Evolutionary conservation across 1,140 invertebrate species (phyloP).

Genomic region (Drosophila equinoxialis): DNA sequence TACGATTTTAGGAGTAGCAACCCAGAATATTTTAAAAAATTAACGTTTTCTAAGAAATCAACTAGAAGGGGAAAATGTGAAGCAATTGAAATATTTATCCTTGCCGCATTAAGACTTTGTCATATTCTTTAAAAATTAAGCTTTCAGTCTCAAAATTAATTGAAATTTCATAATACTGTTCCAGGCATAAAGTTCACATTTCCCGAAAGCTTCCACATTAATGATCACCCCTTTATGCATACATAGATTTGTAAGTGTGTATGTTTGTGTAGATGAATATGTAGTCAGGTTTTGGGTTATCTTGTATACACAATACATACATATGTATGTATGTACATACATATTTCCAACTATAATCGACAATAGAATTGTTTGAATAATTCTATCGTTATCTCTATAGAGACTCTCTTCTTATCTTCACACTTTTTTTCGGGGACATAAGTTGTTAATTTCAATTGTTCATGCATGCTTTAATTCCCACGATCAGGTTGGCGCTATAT

Average conservation of each 20-base stretch:
- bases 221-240: neutral
- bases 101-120: too few species aligned
- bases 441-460: conserved; percentile 8
- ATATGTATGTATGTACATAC: too few species aligned
- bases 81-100: too few species aligned
- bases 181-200: neutral
- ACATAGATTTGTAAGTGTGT: neutral
- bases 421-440: conserved; percentile 3
- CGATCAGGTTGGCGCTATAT: neutral
- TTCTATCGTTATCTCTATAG: neutral
- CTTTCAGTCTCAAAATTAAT: too few species aligned
- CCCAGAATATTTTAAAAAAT: too few species aligned
- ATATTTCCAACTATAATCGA: conserved; percentile 10
- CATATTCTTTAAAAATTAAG: too few species aligned
- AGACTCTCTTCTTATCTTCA: conserved; percentile 31
- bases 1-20: too few species aligned
- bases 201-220: neutral
- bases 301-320: neutral
- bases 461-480: conserved; percentile 13
- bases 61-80: too few species aligned
- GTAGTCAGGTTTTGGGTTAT: too few species aligned
- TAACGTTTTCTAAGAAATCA: too few species aligned
- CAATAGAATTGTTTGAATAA: conserved; percentile 6
- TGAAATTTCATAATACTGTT: too few species aligned
- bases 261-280: neutral